A percentile compares a stretch with the other conserved stretches of the same genome.
Conservation (phyloP, 2,797 vertebrate genomes). For the Pangasius sanitwongsei region DNA sequence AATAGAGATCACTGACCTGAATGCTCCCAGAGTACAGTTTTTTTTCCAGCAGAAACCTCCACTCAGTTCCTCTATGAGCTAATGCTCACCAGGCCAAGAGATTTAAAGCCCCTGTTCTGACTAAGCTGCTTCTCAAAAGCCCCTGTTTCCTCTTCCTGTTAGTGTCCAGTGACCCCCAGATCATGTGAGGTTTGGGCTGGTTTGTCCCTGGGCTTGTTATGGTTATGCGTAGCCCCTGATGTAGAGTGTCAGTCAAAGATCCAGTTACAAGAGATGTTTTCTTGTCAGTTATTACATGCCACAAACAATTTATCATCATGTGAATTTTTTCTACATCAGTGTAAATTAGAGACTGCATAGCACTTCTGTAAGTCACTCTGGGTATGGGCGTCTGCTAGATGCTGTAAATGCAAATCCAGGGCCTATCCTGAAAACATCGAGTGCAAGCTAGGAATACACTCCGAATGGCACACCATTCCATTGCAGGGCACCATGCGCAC, state of each 20-base stretch:
- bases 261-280: neutral
- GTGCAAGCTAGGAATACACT: neutral
- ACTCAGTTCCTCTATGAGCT: conserved; percentile 2
- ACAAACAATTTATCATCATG: neutral
- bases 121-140: neutral
- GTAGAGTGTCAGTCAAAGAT: no score
- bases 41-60: neutral
- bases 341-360: neutral
- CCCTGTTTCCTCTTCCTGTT: neutral
- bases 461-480: neutral
- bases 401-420: neutral
- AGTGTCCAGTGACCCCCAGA: neutral
- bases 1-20: neutral
- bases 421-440: neutral
- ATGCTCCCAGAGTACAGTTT: neutral
- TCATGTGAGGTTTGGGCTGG: neutral
- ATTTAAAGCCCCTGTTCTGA: conserved; percentile 1
- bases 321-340: neutral
- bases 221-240: neutral
- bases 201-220: neutral
- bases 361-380: neutral
- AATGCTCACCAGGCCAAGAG: neutral
- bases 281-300: neutral
- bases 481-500: neutral
- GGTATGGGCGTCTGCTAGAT: neutral